These are phyloP conservation scores for Spea hammondii DNA, from an alignment of 2,797 vertebrate species.

Conservation along the genomic window DNA sequence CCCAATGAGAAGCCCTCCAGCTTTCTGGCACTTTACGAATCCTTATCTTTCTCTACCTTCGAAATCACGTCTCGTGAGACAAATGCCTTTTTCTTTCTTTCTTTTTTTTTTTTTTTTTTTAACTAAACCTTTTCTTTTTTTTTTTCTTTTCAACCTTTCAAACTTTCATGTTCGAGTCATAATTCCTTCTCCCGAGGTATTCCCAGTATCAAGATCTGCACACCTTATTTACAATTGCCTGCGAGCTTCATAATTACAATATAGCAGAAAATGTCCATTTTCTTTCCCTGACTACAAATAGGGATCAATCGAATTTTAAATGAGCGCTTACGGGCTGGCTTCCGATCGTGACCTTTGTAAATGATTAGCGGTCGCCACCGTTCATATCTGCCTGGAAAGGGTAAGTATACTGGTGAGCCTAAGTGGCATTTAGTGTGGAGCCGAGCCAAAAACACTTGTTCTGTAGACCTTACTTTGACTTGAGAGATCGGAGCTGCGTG, in stretches of 20 bases:
- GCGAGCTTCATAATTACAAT: constrained; percentile 78
- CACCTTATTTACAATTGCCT: constrained; percentile 80
- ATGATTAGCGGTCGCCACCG: constrained; percentile 83
- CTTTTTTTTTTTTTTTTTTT: neutral
- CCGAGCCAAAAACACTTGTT: constrained; percentile 74
- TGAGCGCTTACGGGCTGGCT: constrained; percentile 77
- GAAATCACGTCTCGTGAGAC: neutral
- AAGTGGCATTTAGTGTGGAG: constrained; percentile 86
- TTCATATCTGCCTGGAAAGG: constrained; percentile 77
- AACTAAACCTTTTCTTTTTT: neutral
- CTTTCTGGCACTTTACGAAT: too few species aligned
- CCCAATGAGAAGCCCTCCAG: too few species aligned
- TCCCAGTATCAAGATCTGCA: constrained; percentile 69
- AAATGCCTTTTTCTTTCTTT: neutral
- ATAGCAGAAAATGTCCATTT: constrained; percentile 78
- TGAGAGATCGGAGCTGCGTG: constrained; percentile 59
- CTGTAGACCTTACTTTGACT: constrained; percentile 68
- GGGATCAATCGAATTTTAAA: constrained; percentile 86
- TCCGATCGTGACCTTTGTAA: constrained; percentile 92
- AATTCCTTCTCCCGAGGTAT: constrained; percentile 73
- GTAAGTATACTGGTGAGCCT: constrained; percentile 71
- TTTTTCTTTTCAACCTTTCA: constrained; percentile 71
- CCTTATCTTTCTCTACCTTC: neutral
- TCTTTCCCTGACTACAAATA: constrained; percentile 77
- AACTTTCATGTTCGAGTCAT: constrained; percentile 65